These are phyloP conservation scores for Micrasema longulum DNA, from an alignment of 1,140 invertebrate genomes.

Conservation along the genomic window DNA sequence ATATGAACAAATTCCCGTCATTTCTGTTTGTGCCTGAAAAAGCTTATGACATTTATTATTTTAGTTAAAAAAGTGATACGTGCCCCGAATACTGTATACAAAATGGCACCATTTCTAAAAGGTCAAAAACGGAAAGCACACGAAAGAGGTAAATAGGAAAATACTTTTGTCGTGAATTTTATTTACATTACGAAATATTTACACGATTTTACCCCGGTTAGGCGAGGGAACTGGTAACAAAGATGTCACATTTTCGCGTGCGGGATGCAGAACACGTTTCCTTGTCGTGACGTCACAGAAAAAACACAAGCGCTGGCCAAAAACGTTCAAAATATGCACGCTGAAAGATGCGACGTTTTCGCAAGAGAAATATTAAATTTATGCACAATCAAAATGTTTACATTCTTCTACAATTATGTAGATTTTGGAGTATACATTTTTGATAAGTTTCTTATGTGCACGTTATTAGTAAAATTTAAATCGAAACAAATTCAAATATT, in stretches of 20 bases:
- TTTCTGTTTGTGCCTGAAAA: neutral
- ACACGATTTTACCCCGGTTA: neutral
- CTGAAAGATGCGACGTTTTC: no score
- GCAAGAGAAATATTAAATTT: no score
- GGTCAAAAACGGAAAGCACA: neutral
- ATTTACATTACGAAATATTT: constrained; percentile 17
- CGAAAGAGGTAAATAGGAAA: neutral
- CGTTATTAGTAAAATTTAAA: no score
- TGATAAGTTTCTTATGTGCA: no score
- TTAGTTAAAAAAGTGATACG: neutral
- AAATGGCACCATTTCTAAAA: neutral
- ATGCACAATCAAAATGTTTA: no score
- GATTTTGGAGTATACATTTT: no score
- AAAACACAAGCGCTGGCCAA: no score
- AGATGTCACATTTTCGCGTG: constrained; percentile 11
- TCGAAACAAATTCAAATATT: no score
- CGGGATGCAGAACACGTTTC: neutral
- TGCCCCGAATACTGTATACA: neutral
- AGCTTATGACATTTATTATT: constrained; percentile 19
- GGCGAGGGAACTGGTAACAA: no score
- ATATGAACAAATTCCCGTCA: no score
- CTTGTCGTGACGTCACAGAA: neutral
- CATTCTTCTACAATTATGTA: no score
- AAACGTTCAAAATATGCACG: no score
- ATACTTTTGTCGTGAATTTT: neutral